phyloP scores from a whole-genome alignment of 1,140 invertebrate genomes.

The Palaemon carinicauda region DNA sequence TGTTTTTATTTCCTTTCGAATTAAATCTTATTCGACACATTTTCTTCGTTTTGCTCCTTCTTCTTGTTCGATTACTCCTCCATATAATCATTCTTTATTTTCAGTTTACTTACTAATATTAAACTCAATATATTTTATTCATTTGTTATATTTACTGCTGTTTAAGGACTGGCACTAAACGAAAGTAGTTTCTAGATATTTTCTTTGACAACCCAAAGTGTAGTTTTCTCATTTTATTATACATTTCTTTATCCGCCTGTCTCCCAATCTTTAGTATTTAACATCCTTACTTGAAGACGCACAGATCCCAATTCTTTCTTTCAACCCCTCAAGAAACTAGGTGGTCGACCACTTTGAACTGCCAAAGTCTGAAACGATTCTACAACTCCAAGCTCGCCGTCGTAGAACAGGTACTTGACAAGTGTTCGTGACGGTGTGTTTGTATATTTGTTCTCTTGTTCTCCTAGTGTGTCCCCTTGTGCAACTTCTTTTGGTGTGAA shows the following conservation, averaged over 20 bases:
- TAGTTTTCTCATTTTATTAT: background rate
- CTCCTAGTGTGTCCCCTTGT: too few species aligned
- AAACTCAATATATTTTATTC: background rate
- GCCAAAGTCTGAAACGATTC: background rate
- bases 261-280: background rate
- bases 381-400: background rate
- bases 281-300: background rate
- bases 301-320: background rate
- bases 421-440: too few species aligned
- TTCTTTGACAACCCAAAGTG: background rate
- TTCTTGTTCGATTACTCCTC: background rate
- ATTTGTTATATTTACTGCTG: background rate
- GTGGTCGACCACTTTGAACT: background rate
- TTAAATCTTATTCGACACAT: too few species aligned
- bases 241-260: background rate
- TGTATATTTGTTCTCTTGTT: too few species aligned
- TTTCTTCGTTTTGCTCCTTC: background rate
- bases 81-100: background rate
- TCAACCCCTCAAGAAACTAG: background rate
- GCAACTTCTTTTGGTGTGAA: too few species aligned
- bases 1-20: background rate
- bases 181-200: background rate
- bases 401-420: too few species aligned
- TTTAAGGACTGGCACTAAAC: too few species aligned
- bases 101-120: background rate